Evolutionary conservation across 2,113 vertebrate species (phyloP).

Genomic region (Nipponia nippon): DNA sequence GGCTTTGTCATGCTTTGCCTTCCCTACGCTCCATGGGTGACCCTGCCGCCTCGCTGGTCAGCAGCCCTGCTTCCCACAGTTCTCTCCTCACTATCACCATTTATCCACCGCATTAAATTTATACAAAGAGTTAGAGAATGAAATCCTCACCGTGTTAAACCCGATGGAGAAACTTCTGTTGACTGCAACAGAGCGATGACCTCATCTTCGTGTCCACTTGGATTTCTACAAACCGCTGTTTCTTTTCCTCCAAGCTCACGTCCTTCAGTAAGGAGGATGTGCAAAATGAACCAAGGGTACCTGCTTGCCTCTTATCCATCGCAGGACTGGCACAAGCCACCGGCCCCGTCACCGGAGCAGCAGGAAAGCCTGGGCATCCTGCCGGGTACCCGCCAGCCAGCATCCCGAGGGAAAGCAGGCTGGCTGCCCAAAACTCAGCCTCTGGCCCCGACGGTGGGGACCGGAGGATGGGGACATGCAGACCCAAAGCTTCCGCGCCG

Average conservation of each 20-base stretch:
- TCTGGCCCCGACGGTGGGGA: background rate
- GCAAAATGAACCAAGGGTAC: background rate
- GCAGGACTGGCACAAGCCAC: background rate
- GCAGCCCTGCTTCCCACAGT: background rate
- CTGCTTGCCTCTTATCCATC: background rate
- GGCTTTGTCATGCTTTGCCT: background rate
- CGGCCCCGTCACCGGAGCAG: accelerated
- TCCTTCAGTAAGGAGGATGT: accelerated
- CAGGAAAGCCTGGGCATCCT: background rate
- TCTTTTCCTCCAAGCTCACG: background rate
- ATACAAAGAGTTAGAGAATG: background rate
- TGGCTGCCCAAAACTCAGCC: background rate
- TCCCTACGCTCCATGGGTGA: background rate
- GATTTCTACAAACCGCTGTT: background rate
- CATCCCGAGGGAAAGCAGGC: background rate
- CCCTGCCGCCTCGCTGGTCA: background rate
- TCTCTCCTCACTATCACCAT: background rate
- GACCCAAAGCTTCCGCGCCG: accelerated
- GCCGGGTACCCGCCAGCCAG: accelerated
- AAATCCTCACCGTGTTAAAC: background rate
- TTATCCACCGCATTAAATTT: background rate
- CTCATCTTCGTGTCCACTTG: background rate
- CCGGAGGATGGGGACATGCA: accelerated
- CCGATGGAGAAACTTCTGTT: background rate
- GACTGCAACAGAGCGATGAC: no score